Base-by-base conservation (phyloP, 2,888 invertebrate species). In the Cephus pulcher region DNA sequence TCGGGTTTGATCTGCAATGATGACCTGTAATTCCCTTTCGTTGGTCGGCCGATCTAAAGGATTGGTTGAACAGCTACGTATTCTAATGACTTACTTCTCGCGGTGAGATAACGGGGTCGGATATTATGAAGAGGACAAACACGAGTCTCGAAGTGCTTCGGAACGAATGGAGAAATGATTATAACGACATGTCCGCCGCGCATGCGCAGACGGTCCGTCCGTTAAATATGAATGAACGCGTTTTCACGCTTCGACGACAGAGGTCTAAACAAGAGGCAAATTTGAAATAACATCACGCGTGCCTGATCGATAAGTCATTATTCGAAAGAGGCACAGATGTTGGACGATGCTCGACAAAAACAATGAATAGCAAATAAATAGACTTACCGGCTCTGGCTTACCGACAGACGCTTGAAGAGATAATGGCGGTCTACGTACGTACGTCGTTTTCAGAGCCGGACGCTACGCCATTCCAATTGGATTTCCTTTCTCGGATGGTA, bases 81-180 rank as follows among this genome's bases (percentile, higher is more conserved):
- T 84, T 84, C 84, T 83, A 86, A 86, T 84, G 85, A 81, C 84
- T 86, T 83, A 83, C 82, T 84, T 84, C 82, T 80, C 79, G 80
- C 79, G 81, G 80, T 82, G 82, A 83, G 82, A 81, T 81, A 84
- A 82, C 82, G 81, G 80, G 84, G 84, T 84, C 84, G 83, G 82
- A 56, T 23, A 56, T 56, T 56, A 56, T 23, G 56, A 56, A 23
- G 56, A 23, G 56, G 23, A 56, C 56, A 56, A 56, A 23, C 56
- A 56, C 56, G 56, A 56, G 56, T 23, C 56, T 56, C 56, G 56
- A 23, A 23, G 9, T 9, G 56, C 56, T 56, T 56, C 56, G 56
- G 1, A 56, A 56, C 56, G 56, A 56, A 56, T 56, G 56, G 56
- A 56, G 23, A 56, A 56, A 56, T 56, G 56, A 56, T 56, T 56